Base-by-base conservation (phyloP, 37 sponge, comb jelly and placozoan species). In the Theonella swinhoei region DNA sequence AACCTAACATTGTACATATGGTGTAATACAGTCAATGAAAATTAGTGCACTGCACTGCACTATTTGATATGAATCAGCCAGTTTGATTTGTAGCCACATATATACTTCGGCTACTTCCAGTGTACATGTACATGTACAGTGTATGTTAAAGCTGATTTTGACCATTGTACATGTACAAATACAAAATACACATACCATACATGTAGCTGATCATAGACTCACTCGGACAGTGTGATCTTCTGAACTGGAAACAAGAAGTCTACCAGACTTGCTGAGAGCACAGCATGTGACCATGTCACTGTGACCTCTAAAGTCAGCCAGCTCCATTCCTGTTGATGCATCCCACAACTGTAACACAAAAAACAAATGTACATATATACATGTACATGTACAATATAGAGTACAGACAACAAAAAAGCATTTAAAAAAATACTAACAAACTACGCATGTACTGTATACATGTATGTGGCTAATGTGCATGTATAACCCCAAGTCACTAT, bases 211-310 rank as follows among this genome's bases (percentile, higher is more conserved):
- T 47, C 34, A 65, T n/a, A 7, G 25, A 65, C 28, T 9, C 28
- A 88, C 89, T 78, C 82, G 82, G 31, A 81, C 83, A 58, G 78
- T 83, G 35, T 29, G n/a, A 31, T 89, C 90, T 25, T 89, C 90
- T 42, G 90, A 83, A 31, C 85, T 39, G 0, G 90, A 83, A 17
- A 83, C 80, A 47, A 83, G 23, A 0, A 58, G 5, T 33, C 67
- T 77, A 0, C 90, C 90, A 25, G 41, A 32, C 2, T 72, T 37
- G 5, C 54, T 39, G 9, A 89, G n/a, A 39, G 62, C 79, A 70
- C 90, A 83, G 62, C 66, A 64, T 17, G 85, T 89, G 24, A 89
- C 85, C 8, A 11, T 70, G 82, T 85, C 79, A 42, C 36, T 75
- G 36, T 90, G 86, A 11, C 85, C 86, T 25, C 36, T 59, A 67